A percentile compares a stretch with the other conserved stretches of the same genome.
Conservation (phyloP, 2,113 vertebrate genomes). For the Nothocercus julius region DNA sequence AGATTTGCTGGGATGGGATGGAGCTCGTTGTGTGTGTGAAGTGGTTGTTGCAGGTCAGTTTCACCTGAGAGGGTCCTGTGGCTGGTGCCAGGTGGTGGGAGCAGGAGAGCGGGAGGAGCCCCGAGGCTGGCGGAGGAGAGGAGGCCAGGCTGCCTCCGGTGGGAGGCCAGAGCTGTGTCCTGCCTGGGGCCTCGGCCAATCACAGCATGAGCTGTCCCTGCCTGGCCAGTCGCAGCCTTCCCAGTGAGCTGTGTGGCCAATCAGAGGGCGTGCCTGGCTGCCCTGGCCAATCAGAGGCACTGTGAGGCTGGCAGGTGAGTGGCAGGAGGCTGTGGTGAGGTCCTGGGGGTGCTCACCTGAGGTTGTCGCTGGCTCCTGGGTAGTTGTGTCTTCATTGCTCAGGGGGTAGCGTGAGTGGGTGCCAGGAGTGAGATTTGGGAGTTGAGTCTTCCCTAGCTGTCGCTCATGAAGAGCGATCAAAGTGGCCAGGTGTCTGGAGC, state of each 20-base stretch:
- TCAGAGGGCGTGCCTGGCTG: rapidly evolving
- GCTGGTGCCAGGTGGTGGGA: background rate
- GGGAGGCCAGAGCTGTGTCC: background rate
- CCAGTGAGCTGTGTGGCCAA: background rate
- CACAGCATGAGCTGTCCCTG: background rate
- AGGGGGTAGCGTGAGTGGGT: background rate
- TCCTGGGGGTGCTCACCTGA: rapidly evolving
- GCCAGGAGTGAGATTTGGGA: background rate
- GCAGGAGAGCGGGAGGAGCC: rapidly evolving
- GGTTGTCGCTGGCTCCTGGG: background rate
- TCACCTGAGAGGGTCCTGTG: background rate
- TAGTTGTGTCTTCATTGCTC: background rate
- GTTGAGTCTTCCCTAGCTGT: background rate
- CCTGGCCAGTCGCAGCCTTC: background rate
- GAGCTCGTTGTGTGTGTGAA: constrained; percentile 4
- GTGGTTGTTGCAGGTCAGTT: constrained; percentile 10
- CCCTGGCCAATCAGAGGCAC: background rate
- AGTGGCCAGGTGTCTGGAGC: background rate
- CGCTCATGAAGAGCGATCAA: background rate
- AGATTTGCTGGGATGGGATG: constrained; percentile 13
- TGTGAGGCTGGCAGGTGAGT: rapidly evolving
- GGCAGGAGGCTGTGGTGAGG: background rate
- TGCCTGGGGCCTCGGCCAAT: background rate
- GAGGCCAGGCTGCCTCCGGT: too few relatives aligned
- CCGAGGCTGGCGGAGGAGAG: background rate